A percentile compares a stretch with the other conserved stretches of the same genome.
Conservation (phyloP, 2,797 vertebrate species). For the Acipenser ruthenus region DNA sequence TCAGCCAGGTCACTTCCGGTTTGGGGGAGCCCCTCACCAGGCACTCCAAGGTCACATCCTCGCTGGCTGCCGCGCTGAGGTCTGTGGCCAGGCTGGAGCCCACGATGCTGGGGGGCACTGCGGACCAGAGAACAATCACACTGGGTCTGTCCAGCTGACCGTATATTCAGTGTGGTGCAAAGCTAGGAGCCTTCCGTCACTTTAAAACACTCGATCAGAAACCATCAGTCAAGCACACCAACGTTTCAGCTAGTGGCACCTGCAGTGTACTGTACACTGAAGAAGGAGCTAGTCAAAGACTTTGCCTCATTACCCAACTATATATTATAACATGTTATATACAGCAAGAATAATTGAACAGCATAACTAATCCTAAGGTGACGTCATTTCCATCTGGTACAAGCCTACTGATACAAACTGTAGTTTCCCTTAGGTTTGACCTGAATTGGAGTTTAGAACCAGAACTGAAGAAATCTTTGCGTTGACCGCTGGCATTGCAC, state of each 20-base stretch:
- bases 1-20: conserved; percentile 76
- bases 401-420: too few species aligned
- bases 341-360: too few species aligned
- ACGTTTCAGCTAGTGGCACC: too few species aligned
- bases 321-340: too few species aligned
- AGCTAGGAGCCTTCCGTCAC: not conserved
- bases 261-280: too few species aligned
- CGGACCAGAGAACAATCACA: not conserved
- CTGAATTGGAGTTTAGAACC: too few species aligned
- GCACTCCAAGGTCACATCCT: conserved; percentile 68
- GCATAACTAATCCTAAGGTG: too few species aligned
- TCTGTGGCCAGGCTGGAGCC: conserved; percentile 54
- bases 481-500: not conserved
- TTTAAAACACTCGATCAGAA: not conserved
- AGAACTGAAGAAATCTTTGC: not conserved
- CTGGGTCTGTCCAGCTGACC: not conserved
- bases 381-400: too few species aligned
- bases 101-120: conserved; percentile 71
- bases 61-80: conserved; percentile 55
- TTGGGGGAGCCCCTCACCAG: conserved; percentile 62
- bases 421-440: too few species aligned
- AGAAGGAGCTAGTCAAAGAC: too few species aligned
- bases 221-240: too few species aligned
- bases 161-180: not conserved
- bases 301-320: too few species aligned